Conservation (phyloP, 1,140 invertebrate genomes). For the Penaeus vannamei region DNA sequence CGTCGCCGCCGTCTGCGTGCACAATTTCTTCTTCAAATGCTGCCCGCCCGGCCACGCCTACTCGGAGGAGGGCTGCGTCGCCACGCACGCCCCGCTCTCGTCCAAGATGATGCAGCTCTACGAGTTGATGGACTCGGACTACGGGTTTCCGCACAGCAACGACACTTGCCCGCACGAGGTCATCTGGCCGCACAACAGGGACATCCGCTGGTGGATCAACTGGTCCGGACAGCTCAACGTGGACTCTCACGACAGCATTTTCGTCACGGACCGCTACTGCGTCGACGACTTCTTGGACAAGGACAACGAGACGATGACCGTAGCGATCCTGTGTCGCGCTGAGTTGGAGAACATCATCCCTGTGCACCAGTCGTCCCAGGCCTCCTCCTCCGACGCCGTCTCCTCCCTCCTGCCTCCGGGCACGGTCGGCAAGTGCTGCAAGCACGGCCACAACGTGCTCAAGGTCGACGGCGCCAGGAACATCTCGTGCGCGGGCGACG, state of each 20-base stretch:
- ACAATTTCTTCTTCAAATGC: conserved; percentile 56
- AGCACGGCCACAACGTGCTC: conserved; percentile 48
- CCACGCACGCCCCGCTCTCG: conserved; percentile 17
- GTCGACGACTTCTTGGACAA: conserved; percentile 59
- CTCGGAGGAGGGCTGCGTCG: conserved; percentile 41
- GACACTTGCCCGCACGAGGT: conserved; percentile 45
- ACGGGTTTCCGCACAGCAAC: conserved; percentile 43
- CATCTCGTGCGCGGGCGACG: conserved; percentile 29
- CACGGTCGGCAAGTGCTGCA: conserved; percentile 62
- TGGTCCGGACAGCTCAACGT: conserved; percentile 53
- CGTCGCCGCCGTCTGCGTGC: conserved; percentile 45
- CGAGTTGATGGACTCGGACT: conserved; percentile 55
- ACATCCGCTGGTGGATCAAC: conserved; percentile 64
- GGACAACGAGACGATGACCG: conserved; percentile 26
- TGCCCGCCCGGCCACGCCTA: conserved; percentile 47
- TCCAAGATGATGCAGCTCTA: conserved; percentile 58
- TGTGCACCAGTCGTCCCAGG: conserved; percentile 21
- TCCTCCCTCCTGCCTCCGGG: conserved; percentile 35
- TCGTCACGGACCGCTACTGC: conserved; percentile 57
- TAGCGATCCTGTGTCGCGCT: conserved; percentile 47
- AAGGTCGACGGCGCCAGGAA: not conserved
- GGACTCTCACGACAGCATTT: conserved; percentile 34
- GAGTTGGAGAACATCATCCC: conserved; percentile 56
- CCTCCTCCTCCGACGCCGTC: not conserved
- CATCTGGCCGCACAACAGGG: conserved; percentile 49